Base-by-base conservation (phyloP, 2,888 invertebrate genomes). In the Pteria penguin region DNA sequence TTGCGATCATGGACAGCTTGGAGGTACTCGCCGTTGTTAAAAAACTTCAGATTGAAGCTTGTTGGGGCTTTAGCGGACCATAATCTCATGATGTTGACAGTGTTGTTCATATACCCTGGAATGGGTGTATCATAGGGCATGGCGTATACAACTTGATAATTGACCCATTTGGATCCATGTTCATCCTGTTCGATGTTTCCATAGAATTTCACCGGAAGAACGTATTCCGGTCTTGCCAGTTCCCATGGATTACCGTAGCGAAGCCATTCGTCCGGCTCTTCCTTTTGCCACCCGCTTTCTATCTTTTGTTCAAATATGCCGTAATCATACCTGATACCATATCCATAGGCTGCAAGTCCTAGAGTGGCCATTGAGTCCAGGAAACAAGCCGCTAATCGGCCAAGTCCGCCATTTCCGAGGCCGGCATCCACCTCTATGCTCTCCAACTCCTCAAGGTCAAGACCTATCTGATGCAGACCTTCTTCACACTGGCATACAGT, bases 221-320 rank as follows among this genome's bases (percentile, higher is more conserved):
- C 97, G 92, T 96, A 99, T 93, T 99, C 99, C 0, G 99, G 99
- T 57, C 99, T 95, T 0, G 98, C 98, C 93, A 98, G 98, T 93
- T 99, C 99, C 99, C 99, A 99, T 0, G 99, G 99, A 93, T 98
- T 98, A 75, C 98, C 98, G 93, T 95, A 98, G 27, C 98, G 94
- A 85, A 99, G 94, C 99, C 99, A 99, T 93, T 99, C 98, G 90
- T 99, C 99, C 0, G 99, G 98, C 91, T 98, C 98, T 92, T 99
- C 99, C 72, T 95, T 89, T 93, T 94, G 84, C 58, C 78, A 75
- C 1, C 83, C 83, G 18, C 76, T 69, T 26, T 62, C 27, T 18
- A 83, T 80, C 62, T 63, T 75, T 65, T 83, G 83, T 18, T 78
- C 75, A 92, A 99, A 99, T 90, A 99, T 99, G 84, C 99, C 99